Evolutionary conservation across 2,888 invertebrate species (phyloP).

Genomic region (Onchidella celtica): DNA sequence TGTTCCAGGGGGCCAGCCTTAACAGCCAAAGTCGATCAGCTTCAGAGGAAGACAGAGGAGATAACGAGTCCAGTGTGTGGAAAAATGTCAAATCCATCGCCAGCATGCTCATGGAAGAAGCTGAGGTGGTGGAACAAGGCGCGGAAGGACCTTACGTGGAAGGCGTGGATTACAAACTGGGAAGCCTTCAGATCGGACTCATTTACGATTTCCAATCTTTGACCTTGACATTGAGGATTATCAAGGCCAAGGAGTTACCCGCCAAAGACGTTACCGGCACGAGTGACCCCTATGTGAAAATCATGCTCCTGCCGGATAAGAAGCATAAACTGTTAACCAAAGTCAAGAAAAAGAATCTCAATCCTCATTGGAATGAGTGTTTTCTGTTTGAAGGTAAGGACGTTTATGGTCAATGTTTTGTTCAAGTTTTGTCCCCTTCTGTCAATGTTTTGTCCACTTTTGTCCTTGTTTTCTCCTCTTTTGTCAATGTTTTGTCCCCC

Average conservation of each 20-base stretch:
- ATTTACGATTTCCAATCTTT: slow-evolving; percentile 77
- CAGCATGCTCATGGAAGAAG: slow-evolving; percentile 73
- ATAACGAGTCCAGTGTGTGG: slow-evolving; percentile 53
- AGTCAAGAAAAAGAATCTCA: slow-evolving; percentile 79
- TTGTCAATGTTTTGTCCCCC: neutral
- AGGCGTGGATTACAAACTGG: slow-evolving; percentile 73
- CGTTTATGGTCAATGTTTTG: neutral
- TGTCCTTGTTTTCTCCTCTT: neutral
- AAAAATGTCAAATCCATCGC: slow-evolving; percentile 63
- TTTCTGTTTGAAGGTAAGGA: slow-evolving; percentile 84
- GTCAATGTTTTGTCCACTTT: neutral
- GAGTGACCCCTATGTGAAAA: slow-evolving; percentile 80
- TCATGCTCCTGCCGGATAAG: slow-evolving; percentile 78
- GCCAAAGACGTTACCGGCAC: slow-evolving; percentile 80
- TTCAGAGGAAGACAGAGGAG: slow-evolving; percentile 56
- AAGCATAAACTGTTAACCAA: slow-evolving; percentile 79
- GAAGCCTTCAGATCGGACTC: slow-evolving; percentile 75
- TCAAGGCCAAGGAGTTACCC: slow-evolving; percentile 76
- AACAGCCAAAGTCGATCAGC: slow-evolving; percentile 59
- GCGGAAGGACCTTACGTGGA: slow-evolving; percentile 60
- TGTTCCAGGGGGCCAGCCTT: slow-evolving; percentile 55
- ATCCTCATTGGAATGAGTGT: slow-evolving; percentile 80
- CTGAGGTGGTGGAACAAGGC: slow-evolving; percentile 57
- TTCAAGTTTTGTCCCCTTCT: neutral
- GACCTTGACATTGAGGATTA: slow-evolving; percentile 75